phyloP scores from a whole-genome alignment of 2,797 vertebrate species.

The Anolis apletophallus region DNA sequence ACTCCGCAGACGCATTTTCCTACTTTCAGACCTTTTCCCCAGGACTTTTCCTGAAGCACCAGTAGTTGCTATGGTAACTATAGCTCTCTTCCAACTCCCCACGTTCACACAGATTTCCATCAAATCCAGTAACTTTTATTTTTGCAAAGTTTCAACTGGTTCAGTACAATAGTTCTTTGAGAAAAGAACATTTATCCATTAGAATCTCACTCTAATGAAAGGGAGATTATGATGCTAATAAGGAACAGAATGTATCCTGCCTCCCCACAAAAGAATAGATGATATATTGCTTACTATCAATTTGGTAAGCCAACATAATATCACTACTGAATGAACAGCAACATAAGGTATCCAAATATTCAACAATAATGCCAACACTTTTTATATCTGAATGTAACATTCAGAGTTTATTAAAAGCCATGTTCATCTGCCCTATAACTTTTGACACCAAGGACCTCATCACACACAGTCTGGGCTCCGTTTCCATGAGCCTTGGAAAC shows the following conservation, averaged over 20 bases:
- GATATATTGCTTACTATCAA: conserved; percentile 31
- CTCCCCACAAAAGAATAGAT: not conserved
- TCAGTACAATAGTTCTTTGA: conserved; percentile 65
- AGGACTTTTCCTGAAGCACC: conserved; percentile 59
- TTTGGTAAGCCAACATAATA: not conserved
- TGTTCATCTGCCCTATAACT: not conserved
- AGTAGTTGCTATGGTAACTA: conserved; percentile 73
- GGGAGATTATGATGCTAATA: conserved; percentile 45
- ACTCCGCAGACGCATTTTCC: conserved; percentile 59
- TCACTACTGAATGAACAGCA: conserved; percentile 5
- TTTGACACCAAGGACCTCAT: not conserved
- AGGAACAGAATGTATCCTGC: conserved; percentile 15
- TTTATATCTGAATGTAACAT: not conserved
- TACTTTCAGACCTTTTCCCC: conserved; percentile 50
- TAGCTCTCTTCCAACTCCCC: conserved; percentile 45
- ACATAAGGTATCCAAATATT: not conserved
- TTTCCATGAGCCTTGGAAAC: too few relatives aligned
- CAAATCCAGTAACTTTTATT: conserved; percentile 70
- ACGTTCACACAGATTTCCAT: conserved; percentile 72
- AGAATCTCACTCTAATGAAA: conserved; percentile 43
- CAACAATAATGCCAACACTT: not conserved
- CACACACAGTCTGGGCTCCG: too few relatives aligned
- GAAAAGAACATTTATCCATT: conserved; percentile 50
- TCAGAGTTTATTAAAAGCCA: not conserved
- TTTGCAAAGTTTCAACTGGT: conserved; percentile 66